Conservation (phyloP, 2,113 vertebrate species). For the Nymphicus hollandicus region DNA sequence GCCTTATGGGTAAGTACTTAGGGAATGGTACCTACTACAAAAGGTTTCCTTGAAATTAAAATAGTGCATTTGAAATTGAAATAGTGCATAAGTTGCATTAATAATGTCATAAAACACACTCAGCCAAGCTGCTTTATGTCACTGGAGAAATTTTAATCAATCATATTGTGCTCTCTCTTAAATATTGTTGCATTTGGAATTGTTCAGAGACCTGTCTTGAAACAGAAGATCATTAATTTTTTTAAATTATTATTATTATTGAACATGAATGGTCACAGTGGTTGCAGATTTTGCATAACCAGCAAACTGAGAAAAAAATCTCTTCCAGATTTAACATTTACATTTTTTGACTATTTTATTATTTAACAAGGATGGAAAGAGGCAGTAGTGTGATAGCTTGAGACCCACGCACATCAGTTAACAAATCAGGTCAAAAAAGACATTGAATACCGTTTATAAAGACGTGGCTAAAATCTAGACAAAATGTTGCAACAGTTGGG, state of each 20-base stretch:
- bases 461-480: not conserved
- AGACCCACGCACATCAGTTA: not conserved
- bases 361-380: not conserved
- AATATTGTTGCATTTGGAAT: not conserved
- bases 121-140: not conserved
- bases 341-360: not conserved
- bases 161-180: not conserved
- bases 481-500: not conserved
- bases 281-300: not conserved
- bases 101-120: not conserved
- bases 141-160: slow-evolving; percentile 9
- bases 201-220: slow-evolving; percentile 1
- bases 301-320: not conserved
- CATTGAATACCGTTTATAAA: not conserved
- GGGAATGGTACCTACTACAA: not conserved
- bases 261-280: not conserved
- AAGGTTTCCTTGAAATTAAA: not conserved
- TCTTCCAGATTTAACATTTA: not conserved
- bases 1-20: slow-evolving; percentile 3
- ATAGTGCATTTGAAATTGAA: not conserved
- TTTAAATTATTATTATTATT: not conserved
- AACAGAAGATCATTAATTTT: not conserved
- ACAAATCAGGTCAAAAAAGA: not conserved
- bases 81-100: slow-evolving; percentile 13
- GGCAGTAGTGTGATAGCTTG: not conserved